Base-by-base conservation (phyloP, 2,888 invertebrate species). In the Syritta pipiens region DNA sequence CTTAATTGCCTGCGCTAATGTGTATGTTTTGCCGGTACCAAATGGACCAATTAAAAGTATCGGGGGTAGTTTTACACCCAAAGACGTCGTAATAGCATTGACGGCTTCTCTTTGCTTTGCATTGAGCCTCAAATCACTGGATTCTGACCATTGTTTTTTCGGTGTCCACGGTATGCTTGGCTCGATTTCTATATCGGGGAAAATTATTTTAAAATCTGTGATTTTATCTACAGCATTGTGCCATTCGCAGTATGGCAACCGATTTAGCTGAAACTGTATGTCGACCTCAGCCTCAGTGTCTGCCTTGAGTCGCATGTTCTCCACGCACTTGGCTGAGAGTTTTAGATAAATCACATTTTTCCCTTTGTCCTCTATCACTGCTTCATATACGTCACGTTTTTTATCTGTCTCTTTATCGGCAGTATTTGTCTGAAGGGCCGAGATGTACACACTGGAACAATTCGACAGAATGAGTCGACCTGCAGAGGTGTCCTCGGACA, bases 11-110 rank as follows among this genome's bases (percentile, higher is more conserved):
- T 92, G 92, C 0, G 95, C 95, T 82, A 96, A 89, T 0, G 96
- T 95, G 84, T 93, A 95, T 0, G 96, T 96, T 86, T 96, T 96
- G 0, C 96, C 96, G 0, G 96, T 96, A n/a, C 96, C 96, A 87
- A 94, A 96, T 0, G 96, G 95, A 1, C 94, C 93, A 53, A 94
- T 93, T 4, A 95, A 90, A 46, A 95, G 87, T 71, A 95, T 92
- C 0, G 94, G 94, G 0, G 94, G 94, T 53, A 94, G 85, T 60
- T 90, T 90, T 12, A 91, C 89, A 60, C 90, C 90, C 12, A 90
- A 86, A 0, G 93, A 91, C 5, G 94, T 92, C 10, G 94, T 93
- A 75, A 96, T 95, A 4, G 94, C 93, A 55, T 93, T 91, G 1
- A 96, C 91, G 0, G 95, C 95, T 85, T 94, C 94, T 83, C 92